Evolutionary conservation across 2,797 vertebrate species (phyloP).

Genomic region (Pangasius larnaudii): DNA sequence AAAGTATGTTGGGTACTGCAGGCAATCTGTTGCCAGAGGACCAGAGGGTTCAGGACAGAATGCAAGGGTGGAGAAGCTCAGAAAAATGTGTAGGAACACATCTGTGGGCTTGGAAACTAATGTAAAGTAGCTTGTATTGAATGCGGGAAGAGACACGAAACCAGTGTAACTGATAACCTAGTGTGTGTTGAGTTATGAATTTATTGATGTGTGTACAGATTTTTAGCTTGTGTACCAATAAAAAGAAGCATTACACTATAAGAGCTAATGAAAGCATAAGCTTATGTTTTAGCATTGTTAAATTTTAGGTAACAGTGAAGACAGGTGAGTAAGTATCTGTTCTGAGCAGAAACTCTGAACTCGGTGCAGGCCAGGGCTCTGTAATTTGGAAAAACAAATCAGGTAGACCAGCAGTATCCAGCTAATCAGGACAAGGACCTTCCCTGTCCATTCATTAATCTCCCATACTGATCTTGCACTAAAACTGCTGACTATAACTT

Average conservation of each 20-base stretch:
- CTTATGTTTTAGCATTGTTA: neutral
- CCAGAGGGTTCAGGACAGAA: neutral
- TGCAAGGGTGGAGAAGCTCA: neutral
- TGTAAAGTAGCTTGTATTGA: neutral
- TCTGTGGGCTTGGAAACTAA: neutral
- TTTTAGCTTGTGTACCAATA: neutral
- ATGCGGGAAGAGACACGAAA: neutral
- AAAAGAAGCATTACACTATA: neutral
- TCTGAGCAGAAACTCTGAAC: neutral
- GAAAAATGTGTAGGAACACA: neutral
- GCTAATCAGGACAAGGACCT: neutral
- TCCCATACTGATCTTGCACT: neutral
- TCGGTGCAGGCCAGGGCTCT: neutral
- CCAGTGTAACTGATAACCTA: neutral
- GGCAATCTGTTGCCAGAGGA: neutral
- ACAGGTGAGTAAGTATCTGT: neutral
- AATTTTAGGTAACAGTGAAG: neutral
- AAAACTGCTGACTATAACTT: neutral
- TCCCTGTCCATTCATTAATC: neutral
- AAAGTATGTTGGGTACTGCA: neutral
- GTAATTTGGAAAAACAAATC: neutral
- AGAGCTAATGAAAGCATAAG: neutral
- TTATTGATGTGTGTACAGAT: neutral
- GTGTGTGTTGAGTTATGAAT: neutral
- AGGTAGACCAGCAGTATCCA: neutral